These are phyloP conservation scores for Progne subis DNA, from an alignment of 2,113 vertebrate species.

Conservation along the genomic window DNA sequence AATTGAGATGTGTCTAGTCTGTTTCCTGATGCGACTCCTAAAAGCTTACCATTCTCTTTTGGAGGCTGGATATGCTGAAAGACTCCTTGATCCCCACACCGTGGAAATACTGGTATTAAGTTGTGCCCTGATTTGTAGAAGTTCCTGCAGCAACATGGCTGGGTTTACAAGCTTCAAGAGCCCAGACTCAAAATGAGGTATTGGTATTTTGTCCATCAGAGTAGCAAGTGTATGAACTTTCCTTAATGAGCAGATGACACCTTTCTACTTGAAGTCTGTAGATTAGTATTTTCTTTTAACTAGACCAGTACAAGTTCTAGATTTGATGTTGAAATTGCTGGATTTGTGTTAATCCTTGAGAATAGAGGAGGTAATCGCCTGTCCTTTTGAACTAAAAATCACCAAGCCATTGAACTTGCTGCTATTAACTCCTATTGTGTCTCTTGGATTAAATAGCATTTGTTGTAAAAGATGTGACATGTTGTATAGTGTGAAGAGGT, in stretches of 20 bases:
- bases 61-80: not conserved
- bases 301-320: not conserved
- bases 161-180: not conserved
- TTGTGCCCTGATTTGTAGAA: not conserved
- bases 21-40: not conserved
- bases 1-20: not conserved
- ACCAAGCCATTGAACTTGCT: not conserved
- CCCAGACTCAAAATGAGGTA: not conserved
- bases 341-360: not conserved
- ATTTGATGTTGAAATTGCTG: not conserved
- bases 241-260: not conserved
- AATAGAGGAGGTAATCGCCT: not conserved
- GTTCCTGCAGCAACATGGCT: rapidly evolving
- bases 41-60: not conserved
- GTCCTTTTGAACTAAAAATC: not conserved
- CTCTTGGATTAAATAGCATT: not conserved
- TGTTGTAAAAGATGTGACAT: not conserved
- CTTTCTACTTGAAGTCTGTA: not conserved
- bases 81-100: not conserved
- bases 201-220: not conserved
- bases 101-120: not conserved
- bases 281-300: not conserved
- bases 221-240: not conserved
- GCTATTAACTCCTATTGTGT: not conserved
- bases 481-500: not conserved